These are phyloP conservation scores for Crypturellus tataupa DNA, from an alignment of 2,797 vertebrate species.

Conservation along the genomic window DNA sequence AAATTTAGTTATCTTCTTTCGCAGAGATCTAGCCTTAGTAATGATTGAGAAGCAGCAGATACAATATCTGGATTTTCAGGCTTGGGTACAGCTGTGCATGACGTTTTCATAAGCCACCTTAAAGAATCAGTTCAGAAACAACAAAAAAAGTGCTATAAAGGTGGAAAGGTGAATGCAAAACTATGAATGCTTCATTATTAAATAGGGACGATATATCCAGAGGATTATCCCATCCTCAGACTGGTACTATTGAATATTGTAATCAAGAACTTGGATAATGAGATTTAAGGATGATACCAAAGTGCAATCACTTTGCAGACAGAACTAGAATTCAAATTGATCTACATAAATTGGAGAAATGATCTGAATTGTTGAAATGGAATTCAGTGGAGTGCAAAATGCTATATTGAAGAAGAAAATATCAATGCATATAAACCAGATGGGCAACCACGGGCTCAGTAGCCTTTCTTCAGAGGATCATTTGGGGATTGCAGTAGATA, in stretches of 20 bases:
- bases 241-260: not conserved
- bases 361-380: not conserved
- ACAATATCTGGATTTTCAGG: rapidly evolving
- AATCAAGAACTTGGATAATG: not conserved
- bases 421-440: not conserved
- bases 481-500: not conserved
- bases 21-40: not conserved
- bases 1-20: not conserved
- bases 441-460: not conserved
- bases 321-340: not conserved
- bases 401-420: not conserved
- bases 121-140: not conserved
- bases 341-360: not conserved
- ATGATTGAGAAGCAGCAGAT: not conserved
- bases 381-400: rapidly evolving
- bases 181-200: not conserved
- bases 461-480: not conserved
- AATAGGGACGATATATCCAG: not conserved
- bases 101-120: not conserved
- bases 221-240: not conserved
- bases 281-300: not conserved
- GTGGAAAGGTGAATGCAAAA: not conserved
- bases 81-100: not conserved
- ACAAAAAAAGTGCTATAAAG: not conserved
- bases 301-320: not conserved